Conservation (phyloP, 2,888 invertebrate species). For the Myopa testacea region DNA sequence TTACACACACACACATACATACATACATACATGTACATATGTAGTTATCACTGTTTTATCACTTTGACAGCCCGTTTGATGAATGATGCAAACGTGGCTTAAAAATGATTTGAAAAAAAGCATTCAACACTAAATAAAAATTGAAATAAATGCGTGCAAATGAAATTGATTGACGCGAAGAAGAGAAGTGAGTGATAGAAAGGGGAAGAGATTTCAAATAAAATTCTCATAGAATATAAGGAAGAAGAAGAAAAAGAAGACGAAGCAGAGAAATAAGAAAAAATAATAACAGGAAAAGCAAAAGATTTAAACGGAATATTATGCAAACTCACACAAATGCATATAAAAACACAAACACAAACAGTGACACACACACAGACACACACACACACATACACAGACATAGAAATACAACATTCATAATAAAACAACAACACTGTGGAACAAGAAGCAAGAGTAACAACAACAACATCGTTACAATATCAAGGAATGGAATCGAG, state of each 20-base stretch:
- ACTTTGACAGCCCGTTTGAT: too few relatives aligned
- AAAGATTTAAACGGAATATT: neutral
- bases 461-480: too few relatives aligned
- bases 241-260: neutral
- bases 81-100: neutral
- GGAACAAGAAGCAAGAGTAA: too few relatives aligned
- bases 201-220: constrained; percentile 17
- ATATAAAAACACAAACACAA: too few relatives aligned
- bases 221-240: neutral
- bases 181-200: constrained; percentile 51
- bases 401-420: too few relatives aligned
- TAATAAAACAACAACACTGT: too few relatives aligned
- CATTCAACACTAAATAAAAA: constrained; percentile 46
- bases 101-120: neutral
- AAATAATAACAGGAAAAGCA: neutral
- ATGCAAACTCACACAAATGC: too few relatives aligned
- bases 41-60: too few relatives aligned
- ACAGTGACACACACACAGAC: too few relatives aligned
- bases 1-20: neutral
- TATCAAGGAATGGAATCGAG: too few relatives aligned
- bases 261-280: neutral
- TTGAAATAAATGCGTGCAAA: constrained; percentile 49
- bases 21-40: neutral
- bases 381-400: too few relatives aligned
- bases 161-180: constrained; percentile 61